Evolutionary conservation across 2,888 invertebrate species (phyloP).

Genomic region (Callyntrura guangdongensis): DNA sequence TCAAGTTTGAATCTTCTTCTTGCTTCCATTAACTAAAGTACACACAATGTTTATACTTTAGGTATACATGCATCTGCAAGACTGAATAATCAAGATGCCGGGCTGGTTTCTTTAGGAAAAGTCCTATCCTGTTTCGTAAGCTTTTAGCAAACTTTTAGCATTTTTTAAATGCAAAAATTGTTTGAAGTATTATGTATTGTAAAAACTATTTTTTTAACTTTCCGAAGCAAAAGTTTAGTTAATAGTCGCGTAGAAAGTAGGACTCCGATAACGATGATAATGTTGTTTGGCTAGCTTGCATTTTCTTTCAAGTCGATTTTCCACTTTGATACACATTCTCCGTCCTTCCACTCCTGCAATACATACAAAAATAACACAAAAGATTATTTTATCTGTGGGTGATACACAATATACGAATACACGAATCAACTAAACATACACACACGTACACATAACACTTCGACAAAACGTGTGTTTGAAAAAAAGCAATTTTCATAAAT

Average conservation of each 20-base stretch:
- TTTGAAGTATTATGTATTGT: conserved; percentile 15
- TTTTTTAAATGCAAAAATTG: conserved; percentile 32
- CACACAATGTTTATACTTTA: too few species aligned
- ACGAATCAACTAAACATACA: too few species aligned
- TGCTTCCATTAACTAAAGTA: too few species aligned
- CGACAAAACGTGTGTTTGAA: too few species aligned
- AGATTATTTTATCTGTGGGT: too few species aligned
- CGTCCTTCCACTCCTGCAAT: conserved; percentile 12
- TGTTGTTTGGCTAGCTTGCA: conserved; percentile 12
- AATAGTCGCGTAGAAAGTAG: conserved; percentile 19
- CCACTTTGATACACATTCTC: conserved; percentile 15
- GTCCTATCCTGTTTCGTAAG: not conserved
- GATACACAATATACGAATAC: too few species aligned
- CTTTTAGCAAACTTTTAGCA: conserved; percentile 1
- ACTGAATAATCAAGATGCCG: conserved; percentile 14
- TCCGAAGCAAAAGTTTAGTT: conserved; percentile 7
- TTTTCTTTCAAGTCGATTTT: conserved; percentile 47
- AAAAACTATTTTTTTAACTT: conserved; percentile 27
- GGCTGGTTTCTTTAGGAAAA: not conserved
- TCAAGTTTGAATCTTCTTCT: too few species aligned
- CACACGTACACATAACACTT: too few species aligned
- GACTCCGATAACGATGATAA: conserved; percentile 17
- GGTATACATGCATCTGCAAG: too few species aligned
- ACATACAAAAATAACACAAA: conserved; percentile 21
- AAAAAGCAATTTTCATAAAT: too few species aligned